These are phyloP conservation scores for Alligator mississippiensis DNA, from an alignment of 2,113 vertebrate species.

Conservation along the genomic window DNA sequence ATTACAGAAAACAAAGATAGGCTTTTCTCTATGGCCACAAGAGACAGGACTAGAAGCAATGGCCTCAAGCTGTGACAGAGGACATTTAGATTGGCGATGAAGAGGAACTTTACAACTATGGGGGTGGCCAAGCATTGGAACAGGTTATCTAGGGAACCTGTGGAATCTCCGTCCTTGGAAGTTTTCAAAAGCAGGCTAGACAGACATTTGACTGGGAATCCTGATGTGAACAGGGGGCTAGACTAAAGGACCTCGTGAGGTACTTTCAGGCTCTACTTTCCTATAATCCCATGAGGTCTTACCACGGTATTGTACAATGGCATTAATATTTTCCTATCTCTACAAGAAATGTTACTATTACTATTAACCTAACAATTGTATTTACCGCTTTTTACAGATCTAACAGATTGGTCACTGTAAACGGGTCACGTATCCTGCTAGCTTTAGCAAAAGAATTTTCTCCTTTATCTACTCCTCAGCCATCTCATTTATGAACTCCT, in stretches of 20 bases:
- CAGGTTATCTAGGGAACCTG: too few relatives aligned
- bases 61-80: too few relatives aligned
- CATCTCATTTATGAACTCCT: background rate
- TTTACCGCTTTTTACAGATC: background rate
- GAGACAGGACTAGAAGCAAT: background rate
- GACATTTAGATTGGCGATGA: too few relatives aligned
- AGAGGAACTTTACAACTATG: too few relatives aligned
- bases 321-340: accelerated
- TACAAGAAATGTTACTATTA: background rate
- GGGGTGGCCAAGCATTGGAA: too few relatives aligned
- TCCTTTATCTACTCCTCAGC: background rate
- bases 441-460: too few relatives aligned
- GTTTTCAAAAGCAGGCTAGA: background rate
- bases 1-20: background rate
- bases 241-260: background rate
- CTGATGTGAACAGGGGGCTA: background rate
- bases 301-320: background rate
- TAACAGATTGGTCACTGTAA: too few relatives aligned
- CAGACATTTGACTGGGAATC: background rate
- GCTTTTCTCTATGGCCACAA: background rate
- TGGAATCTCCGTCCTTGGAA: background rate
- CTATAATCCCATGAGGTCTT: background rate
- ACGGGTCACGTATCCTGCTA: too few relatives aligned
- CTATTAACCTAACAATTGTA: background rate
- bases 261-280: background rate